phyloP scores from a whole-genome alignment of 2,113 vertebrate genomes.

The Athene noctua region DNA sequence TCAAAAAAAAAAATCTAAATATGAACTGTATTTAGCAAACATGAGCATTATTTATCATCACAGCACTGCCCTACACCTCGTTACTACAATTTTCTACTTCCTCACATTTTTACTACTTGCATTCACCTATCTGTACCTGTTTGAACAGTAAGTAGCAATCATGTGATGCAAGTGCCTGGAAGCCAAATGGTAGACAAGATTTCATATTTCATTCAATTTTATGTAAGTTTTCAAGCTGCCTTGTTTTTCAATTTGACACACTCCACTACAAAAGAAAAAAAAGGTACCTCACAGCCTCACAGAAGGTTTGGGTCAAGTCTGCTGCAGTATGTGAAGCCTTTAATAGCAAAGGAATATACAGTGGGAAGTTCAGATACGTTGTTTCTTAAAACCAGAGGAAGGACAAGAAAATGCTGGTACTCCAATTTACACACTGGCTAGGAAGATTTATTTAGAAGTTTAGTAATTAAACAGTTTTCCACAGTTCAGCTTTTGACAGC shows the following conservation, averaged over 20 bases:
- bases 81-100: neutral
- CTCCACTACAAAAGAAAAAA: no score
- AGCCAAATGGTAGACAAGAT: neutral
- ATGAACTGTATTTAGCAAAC: neutral
- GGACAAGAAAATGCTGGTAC: neutral
- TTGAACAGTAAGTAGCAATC: neutral
- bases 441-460: neutral
- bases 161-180: fast-evolving
- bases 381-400: neutral
- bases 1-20: neutral
- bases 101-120: neutral
- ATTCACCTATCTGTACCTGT: fast-evolving
- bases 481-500: neutral
- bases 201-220: neutral
- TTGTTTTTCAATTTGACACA: neutral
- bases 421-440: neutral
- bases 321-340: neutral
- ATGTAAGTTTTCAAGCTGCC: neutral
- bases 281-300: neutral
- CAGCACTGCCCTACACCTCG: neutral
- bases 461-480: neutral
- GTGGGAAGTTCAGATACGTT: neutral
- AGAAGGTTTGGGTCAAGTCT: neutral
- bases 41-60: neutral
- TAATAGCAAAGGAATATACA: neutral